phyloP scores from a whole-genome alignment of 2,797 vertebrate genomes.

The Yasuhikotakia modesta region DNA sequence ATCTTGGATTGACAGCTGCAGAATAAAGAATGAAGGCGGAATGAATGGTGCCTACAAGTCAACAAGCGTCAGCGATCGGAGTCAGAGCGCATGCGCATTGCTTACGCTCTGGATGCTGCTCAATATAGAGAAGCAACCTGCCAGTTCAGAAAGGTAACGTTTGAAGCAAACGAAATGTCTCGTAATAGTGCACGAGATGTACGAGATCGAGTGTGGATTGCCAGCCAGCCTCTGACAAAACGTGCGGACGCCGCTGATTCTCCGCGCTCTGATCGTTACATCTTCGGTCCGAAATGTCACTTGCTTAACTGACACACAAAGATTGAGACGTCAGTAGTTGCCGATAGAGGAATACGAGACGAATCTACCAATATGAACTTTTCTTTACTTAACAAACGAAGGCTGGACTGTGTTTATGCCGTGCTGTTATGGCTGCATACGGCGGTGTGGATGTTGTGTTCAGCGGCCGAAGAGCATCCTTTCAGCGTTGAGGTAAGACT shows the following conservation, averaged over 20 bases:
- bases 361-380: conserved; percentile 89
- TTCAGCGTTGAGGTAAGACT: conserved; percentile 98
- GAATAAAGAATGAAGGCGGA: conserved; percentile 65
- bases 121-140: conserved; percentile 66
- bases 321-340: conserved; percentile 41
- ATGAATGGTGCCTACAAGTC: conserved; percentile 59
- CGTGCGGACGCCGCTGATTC: conserved; percentile 46
- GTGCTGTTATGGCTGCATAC: conserved; percentile 88
- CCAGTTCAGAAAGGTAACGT: conserved; percentile 50
- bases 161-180: conserved; percentile 46
- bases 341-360: conserved; percentile 59
- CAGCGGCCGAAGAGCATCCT: conserved; percentile 86
- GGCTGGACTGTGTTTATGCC: conserved; percentile 85
- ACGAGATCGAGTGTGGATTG: conserved; percentile 39
- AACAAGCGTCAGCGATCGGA: conserved; percentile 62
- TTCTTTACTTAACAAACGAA: conserved; percentile 84
- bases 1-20: conserved; percentile 50
- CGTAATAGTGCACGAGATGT: conserved; percentile 33
- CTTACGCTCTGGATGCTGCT: conserved; percentile 76
- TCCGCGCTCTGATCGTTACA: conserved; percentile 46
- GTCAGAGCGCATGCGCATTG: conserved; percentile 81
- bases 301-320: conserved; percentile 56
- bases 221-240: conserved; percentile 27
- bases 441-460: conserved; percentile 88
- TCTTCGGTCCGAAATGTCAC: conserved; percentile 51